Evolutionary conservation across 2,797 vertebrate species (phyloP), one percentile per base, ranked within the genome.

Genomic region (Mormyrus proboscirostris): DNA sequence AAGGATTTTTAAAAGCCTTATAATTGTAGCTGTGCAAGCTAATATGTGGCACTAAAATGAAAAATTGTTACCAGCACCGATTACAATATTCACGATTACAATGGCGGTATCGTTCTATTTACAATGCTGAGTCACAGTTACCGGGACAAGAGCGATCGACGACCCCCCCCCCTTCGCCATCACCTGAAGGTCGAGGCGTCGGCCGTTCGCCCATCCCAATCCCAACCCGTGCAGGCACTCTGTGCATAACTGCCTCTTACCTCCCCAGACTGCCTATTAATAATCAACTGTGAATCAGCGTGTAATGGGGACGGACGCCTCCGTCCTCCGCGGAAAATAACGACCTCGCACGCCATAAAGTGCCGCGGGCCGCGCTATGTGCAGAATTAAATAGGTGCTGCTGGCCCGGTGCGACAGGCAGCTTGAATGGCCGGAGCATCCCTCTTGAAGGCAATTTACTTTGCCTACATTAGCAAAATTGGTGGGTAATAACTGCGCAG

Each of bases 121-220:
- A 51, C 87, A 25, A 69, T 84, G 88, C 53, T 25, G 49, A 87
- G 88, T 89, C 88, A 89, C 33, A 84, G 8, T n/a, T 19, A 41
- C 14, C 33, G n/a, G 8, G n/a, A 33, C 9, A 83, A 87, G n/a
- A 25, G 47, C n/a, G 16, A 84, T 51, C 1, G 8, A 44, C 9
- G 22, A 55, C 53, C 16, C 29, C 76, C 51, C 41, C 65, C 62
- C 25, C 33, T 47, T 55, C 65, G 7, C 44, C 25, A 12, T 69
- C 83, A 53, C 59, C 50, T 90, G 84, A 89, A 90, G 90, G 90
- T 90, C 88, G 76, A 59, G 49, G 47, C 29, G 38, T 29, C 53
- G 16, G 22, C 12, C 38, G 88, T 50, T 59, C 25, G n/a, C 38
- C 47, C 49, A 47, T 33, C 87, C 14, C 29, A 41, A 44, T 79